These are phyloP conservation scores for Vandiemenella viatica DNA, from an alignment of 2,888 invertebrate species.

Conservation along the genomic window DNA sequence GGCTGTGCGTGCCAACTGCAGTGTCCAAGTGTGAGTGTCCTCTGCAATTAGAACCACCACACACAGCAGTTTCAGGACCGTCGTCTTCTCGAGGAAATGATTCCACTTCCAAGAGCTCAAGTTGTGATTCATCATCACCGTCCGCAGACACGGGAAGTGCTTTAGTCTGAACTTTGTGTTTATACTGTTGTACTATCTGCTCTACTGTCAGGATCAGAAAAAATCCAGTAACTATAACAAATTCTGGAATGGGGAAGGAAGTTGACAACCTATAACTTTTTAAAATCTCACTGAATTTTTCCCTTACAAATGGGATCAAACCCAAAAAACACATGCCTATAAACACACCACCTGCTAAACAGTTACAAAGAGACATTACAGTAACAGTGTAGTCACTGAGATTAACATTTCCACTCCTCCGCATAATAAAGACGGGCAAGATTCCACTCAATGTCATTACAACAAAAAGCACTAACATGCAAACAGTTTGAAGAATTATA, in stretches of 20 bases:
- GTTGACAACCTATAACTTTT: constrained; percentile 15
- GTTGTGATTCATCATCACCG: constrained; percentile 10
- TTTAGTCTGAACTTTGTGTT: not conserved
- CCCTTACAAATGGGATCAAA: constrained; percentile 26
- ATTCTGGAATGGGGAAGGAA: constrained; percentile 22
- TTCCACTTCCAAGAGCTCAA: constrained; percentile 7
- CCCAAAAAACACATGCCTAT: constrained; percentile 27
- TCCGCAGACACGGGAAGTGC: constrained; percentile 11
- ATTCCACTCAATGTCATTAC: constrained; percentile 13
- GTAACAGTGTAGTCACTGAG: constrained; percentile 9
- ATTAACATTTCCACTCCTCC: constrained; percentile 10
- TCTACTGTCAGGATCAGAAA: constrained; percentile 24
- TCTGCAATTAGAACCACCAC: not conserved
- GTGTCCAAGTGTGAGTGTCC: constrained; percentile 6
- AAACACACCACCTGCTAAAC: constrained; percentile 29
- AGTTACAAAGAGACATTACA: constrained; percentile 20
- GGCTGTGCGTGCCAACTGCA: constrained; percentile 3
- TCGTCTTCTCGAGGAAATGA: constrained; percentile 1
- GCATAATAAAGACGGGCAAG: constrained; percentile 14
- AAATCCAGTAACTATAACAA: constrained; percentile 23
- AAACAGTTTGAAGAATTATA: constrained; percentile 9
- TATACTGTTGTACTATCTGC: constrained; percentile 14
- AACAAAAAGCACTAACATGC: constrained; percentile 10
- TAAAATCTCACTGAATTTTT: constrained; percentile 21
- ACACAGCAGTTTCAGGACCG: not conserved